Base-by-base conservation (phyloP, 2,113 vertebrate species). In the Callopanchax toddi region DNA sequence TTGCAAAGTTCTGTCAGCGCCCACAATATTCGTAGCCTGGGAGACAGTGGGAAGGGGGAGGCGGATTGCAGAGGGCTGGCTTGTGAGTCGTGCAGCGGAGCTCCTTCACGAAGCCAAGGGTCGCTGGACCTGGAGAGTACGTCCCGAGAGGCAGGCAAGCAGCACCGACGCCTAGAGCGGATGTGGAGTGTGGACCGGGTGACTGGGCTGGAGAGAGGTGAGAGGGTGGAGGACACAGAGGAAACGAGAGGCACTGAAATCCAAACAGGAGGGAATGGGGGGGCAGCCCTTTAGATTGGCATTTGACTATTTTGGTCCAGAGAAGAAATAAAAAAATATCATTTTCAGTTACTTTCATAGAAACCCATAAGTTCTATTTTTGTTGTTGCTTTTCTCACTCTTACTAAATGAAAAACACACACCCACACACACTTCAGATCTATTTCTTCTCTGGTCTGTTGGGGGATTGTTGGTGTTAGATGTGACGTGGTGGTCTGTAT, bases 151-250 rank as follows among this genome's bases (percentile, higher is more conserved):
- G 80, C 90, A 93, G 91, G 92, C 89, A 92, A 93, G 63, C 94
- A 93, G 81, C 93, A 91, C 79, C 94, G 93, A 67, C 94, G 93
- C 86, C 94, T 97, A 91, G 95, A 94, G 90, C 90, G 95, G 91
- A 96, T 97, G 96, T 94, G 93, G 79, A 98, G 97, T 49, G 92
- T 97, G 0, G 96, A 98, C 75, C 92, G 94, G 23, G 79, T 95
- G 92, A 94, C 96, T 81, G 97, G 95, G 90, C 79, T 89, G 84
- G 91, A 89, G 79, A 86, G 89, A 91, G 91, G 91, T 90, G 91
- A 91, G 90, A 87, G 71, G 86, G 88, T 32, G 51, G 74, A 80
- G 67, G 84, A 82, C 87, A 74, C 86, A 85, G 82, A 82, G 81
- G 72, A 79, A 79, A 74, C 77, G 78, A 84, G 87, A 89, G 82